Evolutionary conservation across 2,113 vertebrate species (phyloP).

Genomic region (Falco punctatus): DNA sequence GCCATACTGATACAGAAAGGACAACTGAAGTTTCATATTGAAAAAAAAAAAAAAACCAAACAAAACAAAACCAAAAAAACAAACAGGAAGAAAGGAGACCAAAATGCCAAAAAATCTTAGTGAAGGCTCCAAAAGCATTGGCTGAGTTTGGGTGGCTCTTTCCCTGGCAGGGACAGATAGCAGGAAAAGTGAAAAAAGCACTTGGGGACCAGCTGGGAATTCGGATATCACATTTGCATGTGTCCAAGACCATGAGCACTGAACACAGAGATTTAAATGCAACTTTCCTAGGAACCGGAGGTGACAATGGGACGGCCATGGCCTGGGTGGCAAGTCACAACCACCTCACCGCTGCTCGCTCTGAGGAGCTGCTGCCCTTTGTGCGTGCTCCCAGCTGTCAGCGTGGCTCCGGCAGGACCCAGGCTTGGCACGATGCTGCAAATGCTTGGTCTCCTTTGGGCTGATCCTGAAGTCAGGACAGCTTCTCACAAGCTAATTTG

Average conservation of each 20-base stretch:
- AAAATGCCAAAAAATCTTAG: neutral
- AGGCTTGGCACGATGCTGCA: accelerated
- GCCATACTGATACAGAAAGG: neutral
- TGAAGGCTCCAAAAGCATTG: neutral
- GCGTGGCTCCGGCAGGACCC: neutral
- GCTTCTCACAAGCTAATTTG: neutral
- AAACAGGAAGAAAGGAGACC: neutral
- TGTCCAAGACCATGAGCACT: neutral
- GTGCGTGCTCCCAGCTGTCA: neutral
- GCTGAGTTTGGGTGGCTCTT: neutral
- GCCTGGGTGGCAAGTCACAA: neutral
- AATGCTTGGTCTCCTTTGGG: neutral
- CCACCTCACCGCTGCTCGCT: neutral
- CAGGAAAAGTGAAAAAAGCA: neutral
- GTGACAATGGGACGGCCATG: neutral
- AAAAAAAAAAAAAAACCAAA: neutral
- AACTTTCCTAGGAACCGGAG: neutral
- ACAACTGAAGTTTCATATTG: neutral
- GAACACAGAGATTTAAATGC: neutral
- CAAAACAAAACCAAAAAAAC: neutral
- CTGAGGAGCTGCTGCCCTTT: neutral
- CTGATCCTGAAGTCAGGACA: neutral
- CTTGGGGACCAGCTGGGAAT: neutral
- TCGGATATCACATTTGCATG: neutral
- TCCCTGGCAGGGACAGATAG: neutral